Evolutionary conservation across 2,797 vertebrate genomes (phyloP), one percentile per base, ranked within the genome.

Genomic region (Lepidocolaptes lacrymiger): DNA sequence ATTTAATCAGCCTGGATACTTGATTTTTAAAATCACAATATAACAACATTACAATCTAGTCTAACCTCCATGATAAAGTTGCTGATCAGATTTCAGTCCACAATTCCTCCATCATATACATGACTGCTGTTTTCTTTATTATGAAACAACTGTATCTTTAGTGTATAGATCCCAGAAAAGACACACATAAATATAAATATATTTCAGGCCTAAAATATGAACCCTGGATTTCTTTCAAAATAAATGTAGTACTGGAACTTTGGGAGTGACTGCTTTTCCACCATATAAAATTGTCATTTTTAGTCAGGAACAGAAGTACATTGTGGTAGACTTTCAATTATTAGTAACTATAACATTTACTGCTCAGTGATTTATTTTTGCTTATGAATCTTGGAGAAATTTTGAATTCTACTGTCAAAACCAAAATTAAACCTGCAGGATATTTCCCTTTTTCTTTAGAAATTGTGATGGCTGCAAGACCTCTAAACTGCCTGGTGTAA

Each of bases 201-300:
- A 64, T 34, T 68, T 19, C 5, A 67, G 14, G 23, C 28, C 71
- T 66, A 62, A 72, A 75, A 48, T 48, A 7, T 36, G 12, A 58
- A 23, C 7, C 7, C 21, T 41, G 26, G 9, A 16, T 66, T 61
- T 81, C 20, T 58, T 88, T 63, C 34, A 59, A 76, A 43, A 10
- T 24, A 71, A 14, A 58, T 49, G 13, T 2, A 30, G 5, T 7
- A 79, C 20, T 16, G 10, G 27, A 30, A 72, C 56, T 7, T 6
- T 64, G 28, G 8, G 5, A 15, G 3, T 32, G n/a, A 51, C 7
- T 1, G 1, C 1, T 39, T 64, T 76, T 34, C 4, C 39, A 36
- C 9, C 37, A 17, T 2, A 20, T 7, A 66, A 63, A 91, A 46
- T 10, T 27, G 7, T 1, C 14, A 36, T 39, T 51, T 85, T 69